A percentile compares a stretch with the other conserved stretches of the same genome.
Conservation (phyloP, 1,140 invertebrate species). For the Stegodyphus mimosarum region DNA sequence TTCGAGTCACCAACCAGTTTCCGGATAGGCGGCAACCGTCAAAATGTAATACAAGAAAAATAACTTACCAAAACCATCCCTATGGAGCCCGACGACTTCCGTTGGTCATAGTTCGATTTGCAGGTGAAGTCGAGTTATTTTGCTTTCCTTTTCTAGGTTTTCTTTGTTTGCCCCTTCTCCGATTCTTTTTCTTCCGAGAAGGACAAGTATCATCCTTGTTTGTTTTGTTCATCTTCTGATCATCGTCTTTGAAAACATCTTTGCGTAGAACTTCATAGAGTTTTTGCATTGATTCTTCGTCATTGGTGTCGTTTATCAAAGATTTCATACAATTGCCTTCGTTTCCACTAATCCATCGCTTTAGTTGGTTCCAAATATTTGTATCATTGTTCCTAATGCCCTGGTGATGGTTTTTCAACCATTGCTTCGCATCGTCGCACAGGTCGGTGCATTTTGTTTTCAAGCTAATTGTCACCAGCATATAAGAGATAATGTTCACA, state of each 20-base stretch:
- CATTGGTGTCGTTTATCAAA: slow-evolving; percentile 12
- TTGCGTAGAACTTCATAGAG: slow-evolving; percentile 6
- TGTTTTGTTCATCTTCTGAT: background rate
- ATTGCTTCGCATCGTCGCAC: slow-evolving; percentile 23
- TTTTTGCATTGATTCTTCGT: background rate
- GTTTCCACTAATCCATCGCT: slow-evolving; percentile 38
- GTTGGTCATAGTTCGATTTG: too few species aligned
- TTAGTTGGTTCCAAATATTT: slow-evolving; percentile 18
- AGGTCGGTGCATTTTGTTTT: background rate
- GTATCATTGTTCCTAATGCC: slow-evolving; percentile 9
- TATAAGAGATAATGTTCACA: too few species aligned
- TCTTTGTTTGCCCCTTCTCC: background rate
- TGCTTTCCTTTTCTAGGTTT: too few species aligned
- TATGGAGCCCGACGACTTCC: too few species aligned
- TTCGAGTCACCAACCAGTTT: too few species aligned
- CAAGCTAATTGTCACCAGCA: too few species aligned
- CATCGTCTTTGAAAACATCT: slow-evolving; percentile 19
- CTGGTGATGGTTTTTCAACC: slow-evolving; percentile 2
- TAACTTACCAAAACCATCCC: too few species aligned
- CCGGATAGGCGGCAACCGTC: too few species aligned
- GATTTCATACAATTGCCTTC: slow-evolving; percentile 6
- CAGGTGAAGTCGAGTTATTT: too few species aligned
- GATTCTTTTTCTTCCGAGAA: background rate
- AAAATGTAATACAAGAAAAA: too few species aligned
- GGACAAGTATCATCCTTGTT: background rate